phyloP scores from a whole-genome alignment of 1,140 invertebrate species.

The Drosophila tani region DNA sequence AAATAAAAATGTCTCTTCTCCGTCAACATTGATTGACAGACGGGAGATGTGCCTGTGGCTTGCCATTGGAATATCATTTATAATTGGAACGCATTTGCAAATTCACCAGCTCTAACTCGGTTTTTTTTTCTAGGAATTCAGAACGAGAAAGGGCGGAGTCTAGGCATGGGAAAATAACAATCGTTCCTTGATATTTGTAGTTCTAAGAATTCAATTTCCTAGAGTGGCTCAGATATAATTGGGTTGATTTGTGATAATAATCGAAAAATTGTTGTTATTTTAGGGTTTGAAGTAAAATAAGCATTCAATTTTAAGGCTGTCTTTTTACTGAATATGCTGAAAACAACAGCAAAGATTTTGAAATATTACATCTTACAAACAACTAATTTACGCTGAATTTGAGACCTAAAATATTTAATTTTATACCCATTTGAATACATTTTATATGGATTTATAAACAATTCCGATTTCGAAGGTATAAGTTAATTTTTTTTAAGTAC shows the following conservation, averaged over 20 bases:
- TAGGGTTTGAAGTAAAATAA: too few species aligned
- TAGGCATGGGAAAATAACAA: background rate
- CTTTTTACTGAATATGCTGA: too few species aligned
- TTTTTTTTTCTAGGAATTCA: background rate
- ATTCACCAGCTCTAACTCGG: background rate
- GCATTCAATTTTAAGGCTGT: too few species aligned
- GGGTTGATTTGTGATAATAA: too few species aligned
- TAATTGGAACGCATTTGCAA: slow-evolving; percentile 37
- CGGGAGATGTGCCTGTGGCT: slow-evolving; percentile 8
- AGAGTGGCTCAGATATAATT: background rate
- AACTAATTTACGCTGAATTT: too few species aligned
- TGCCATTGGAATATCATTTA: slow-evolving; percentile 32
- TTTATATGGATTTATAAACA: too few species aligned
- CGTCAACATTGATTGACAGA: slow-evolving; percentile 57
- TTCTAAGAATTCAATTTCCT: background rate
- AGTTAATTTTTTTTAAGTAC: too few species aligned
- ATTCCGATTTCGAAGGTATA: too few species aligned
- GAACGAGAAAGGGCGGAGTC: background rate
- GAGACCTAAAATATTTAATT: too few species aligned
- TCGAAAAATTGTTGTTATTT: too few species aligned
- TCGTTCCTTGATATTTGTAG: too few species aligned
- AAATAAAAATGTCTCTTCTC: slow-evolving; percentile 63
- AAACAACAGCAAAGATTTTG: background rate
- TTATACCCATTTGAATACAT: too few species aligned
- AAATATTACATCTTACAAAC: background rate